Conservation (phyloP, 1,140 invertebrate genomes). For the Drosophila ficusphila region DNA sequence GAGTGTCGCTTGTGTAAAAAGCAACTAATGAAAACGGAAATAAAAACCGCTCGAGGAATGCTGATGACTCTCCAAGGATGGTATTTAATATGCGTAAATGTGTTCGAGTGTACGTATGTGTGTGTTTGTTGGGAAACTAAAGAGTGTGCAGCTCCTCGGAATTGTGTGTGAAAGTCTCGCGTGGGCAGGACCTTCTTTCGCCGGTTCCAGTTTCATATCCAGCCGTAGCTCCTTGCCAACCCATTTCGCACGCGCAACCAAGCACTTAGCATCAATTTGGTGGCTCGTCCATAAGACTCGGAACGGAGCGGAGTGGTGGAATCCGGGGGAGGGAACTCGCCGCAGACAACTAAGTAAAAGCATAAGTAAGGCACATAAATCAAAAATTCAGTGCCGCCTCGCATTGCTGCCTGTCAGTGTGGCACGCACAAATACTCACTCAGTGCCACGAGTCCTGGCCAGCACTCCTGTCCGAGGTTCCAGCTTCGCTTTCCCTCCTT, state of each 20-base stretch:
- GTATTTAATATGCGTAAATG: slow-evolving; percentile 75
- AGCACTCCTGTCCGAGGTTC: not conserved
- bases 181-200: slow-evolving; percentile 31
- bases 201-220: slow-evolving; percentile 12
- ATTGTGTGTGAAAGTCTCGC: slow-evolving; percentile 69
- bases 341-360: slow-evolving; percentile 79
- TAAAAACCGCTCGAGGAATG: slow-evolving; percentile 82
- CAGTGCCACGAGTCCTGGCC: slow-evolving; percentile 38
- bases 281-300: slow-evolving; percentile 71
- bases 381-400: slow-evolving; percentile 79
- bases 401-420: slow-evolving; percentile 73
- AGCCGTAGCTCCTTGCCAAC: slow-evolving; percentile 43
- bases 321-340: slow-evolving; percentile 4
- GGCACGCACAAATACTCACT: slow-evolving; percentile 80
- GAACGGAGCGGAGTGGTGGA: slow-evolving; percentile 4
- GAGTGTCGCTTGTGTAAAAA: slow-evolving; percentile 80
- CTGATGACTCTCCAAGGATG: slow-evolving; percentile 83
- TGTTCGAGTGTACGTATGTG: slow-evolving; percentile 41
- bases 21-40: slow-evolving; percentile 82
- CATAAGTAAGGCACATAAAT: slow-evolving; percentile 83
- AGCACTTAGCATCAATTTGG: slow-evolving; percentile 82
- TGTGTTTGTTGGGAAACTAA: slow-evolving; percentile 20
- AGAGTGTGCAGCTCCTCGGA: slow-evolving; percentile 18
- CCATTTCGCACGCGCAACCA: slow-evolving; percentile 77
- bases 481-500: not conserved